phyloP scores from a whole-genome alignment of 2,797 vertebrate genomes.

The Chrosomus eos region DNA sequence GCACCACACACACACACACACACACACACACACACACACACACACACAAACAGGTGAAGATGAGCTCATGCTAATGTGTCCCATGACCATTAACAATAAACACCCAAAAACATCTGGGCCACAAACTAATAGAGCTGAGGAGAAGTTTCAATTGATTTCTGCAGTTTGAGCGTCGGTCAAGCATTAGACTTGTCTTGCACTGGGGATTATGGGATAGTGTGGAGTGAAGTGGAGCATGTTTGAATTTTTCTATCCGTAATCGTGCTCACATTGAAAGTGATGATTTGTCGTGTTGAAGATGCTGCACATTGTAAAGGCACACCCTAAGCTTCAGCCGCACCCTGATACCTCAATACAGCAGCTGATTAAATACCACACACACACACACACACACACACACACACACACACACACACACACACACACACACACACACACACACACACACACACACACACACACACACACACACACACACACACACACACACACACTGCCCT shows the following conservation, averaged over 20 bases:
- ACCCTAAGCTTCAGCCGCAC: slow-evolving; percentile 35
- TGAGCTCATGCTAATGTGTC: slow-evolving; percentile 42
- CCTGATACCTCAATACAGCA: slow-evolving; percentile 45
- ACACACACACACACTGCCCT: slow-evolving; percentile 38
- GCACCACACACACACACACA: neutral
- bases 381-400: slow-evolving; percentile 45
- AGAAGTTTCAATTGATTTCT: neutral
- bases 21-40: neutral
- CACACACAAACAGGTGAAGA: slow-evolving; percentile 24
- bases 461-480: slow-evolving; percentile 41
- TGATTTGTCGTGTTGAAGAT: neutral
- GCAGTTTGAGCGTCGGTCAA: neutral
- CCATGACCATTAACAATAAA: neutral
- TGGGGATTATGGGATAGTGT: neutral
- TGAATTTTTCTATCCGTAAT: neutral
- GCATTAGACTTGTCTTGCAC: neutral
- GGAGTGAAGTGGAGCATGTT: neutral
- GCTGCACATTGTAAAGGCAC: neutral
- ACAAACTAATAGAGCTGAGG: neutral
- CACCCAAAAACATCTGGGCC: slow-evolving; percentile 53
- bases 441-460: slow-evolving; percentile 40
- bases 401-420: slow-evolving; percentile 40
- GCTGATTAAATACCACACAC: slow-evolving; percentile 51
- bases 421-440: slow-evolving; percentile 41
- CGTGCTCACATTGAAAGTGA: too few relatives aligned